Percentiles rank a stretch among this genome's conserved stretches.
Evolutionary conservation across 2,888 invertebrate genomes (phyloP).

Genomic region (Ecliptopera silaceata): DNA sequence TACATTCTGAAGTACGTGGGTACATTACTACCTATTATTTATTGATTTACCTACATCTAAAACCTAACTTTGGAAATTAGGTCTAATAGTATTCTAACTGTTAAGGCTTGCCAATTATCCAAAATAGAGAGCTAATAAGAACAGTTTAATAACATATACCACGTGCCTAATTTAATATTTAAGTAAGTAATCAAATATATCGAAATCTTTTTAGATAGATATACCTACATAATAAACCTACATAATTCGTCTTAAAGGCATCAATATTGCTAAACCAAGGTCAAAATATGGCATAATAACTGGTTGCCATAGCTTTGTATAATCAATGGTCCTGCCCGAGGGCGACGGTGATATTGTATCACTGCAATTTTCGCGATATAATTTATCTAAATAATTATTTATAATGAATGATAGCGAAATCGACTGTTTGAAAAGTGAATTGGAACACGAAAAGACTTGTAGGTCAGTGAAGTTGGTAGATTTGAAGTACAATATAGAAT

Average conservation of each 20-base stretch:
- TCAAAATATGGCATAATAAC: conserved; percentile 23
- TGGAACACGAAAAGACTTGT: conserved; percentile 76
- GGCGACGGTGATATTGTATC: conserved; percentile 83
- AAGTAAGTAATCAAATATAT: too few relatives aligned
- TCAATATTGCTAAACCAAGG: conserved; percentile 11
- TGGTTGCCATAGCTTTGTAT: conserved; percentile 43
- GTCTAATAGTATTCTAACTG: too few relatives aligned
- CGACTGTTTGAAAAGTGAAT: conserved; percentile 70
- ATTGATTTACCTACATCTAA: too few relatives aligned
- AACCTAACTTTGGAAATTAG: too few relatives aligned
- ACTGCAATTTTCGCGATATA: conserved; percentile 29
- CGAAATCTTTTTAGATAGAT: too few relatives aligned
- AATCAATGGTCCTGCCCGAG: conserved; percentile 84
- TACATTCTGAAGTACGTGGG: too few relatives aligned
- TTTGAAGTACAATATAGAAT: conserved; percentile 6
- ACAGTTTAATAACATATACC: too few relatives aligned
- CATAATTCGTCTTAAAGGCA: not conserved
- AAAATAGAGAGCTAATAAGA: too few relatives aligned
- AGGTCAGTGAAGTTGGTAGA: conserved; percentile 53
- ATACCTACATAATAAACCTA: not conserved
- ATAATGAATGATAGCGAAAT: conserved; percentile 75
- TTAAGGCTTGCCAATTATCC: too few relatives aligned
- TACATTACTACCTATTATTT: too few relatives aligned
- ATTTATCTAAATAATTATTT: conserved; percentile 24
- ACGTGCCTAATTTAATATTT: too few relatives aligned